Evolutionary conservation across 2,113 vertebrate genomes (phyloP).

Genomic region (Thalassarche chlororhynchos): DNA sequence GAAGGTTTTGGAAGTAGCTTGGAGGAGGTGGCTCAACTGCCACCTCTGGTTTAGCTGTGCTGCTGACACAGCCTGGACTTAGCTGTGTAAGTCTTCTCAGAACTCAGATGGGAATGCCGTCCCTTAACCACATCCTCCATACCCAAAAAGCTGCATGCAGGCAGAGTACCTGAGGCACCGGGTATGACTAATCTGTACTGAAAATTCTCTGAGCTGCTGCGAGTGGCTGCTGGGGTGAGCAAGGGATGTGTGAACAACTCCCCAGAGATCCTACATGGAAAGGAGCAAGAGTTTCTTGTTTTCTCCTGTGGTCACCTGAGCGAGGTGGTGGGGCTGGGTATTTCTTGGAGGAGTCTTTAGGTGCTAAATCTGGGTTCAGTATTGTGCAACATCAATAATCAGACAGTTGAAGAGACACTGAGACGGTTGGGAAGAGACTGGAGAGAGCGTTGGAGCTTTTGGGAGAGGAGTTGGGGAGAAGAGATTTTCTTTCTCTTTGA

Average conservation of each 20-base stretch:
- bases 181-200: neutral
- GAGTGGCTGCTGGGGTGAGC: neutral
- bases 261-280: neutral
- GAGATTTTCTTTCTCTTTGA: neutral
- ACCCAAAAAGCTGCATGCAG: neutral
- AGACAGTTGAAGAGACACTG: neutral
- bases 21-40: neutral
- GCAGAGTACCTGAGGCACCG: neutral
- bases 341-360: neutral
- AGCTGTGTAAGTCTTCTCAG: neutral
- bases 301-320: neutral
- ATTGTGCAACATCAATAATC: neutral
- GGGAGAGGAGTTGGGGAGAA: neutral
- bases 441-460: fast-evolving
- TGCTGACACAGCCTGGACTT: neutral
- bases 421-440: neutral
- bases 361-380: neutral
- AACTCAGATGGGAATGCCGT: neutral
- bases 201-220: neutral
- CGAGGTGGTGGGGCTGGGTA: neutral
- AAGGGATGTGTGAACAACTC: neutral
- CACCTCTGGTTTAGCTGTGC: neutral
- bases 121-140: neutral
- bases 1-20: neutral
- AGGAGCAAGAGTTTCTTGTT: neutral